Conservation (phyloP, 2,113 vertebrate genomes). For the Eptesicus fuscus region DNA sequence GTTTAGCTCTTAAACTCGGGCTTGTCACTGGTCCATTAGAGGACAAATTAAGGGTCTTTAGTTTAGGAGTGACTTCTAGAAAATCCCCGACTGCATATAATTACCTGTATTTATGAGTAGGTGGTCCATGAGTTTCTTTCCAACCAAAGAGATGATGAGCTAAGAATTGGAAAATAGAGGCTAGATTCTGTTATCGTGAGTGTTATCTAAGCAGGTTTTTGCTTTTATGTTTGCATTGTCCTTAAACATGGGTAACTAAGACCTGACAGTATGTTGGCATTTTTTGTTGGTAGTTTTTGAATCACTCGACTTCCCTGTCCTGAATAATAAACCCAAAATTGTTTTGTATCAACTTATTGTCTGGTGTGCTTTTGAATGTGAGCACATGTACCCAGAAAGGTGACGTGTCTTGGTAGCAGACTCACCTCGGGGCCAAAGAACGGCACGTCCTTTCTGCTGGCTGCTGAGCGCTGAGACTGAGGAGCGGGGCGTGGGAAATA, state of each 20-base stretch:
- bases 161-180: background rate
- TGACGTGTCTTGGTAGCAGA: background rate
- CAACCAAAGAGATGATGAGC: background rate
- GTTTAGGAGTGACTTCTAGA: background rate
- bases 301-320: background rate
- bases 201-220: background rate
- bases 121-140: background rate
- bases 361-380: background rate
- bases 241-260: conserved; percentile 9
- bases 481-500: background rate
- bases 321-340: background rate
- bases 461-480: background rate
- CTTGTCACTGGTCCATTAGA: background rate
- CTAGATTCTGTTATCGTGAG: background rate
- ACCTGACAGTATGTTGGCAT: background rate
- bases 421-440: background rate
- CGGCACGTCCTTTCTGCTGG: background rate
- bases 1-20: background rate
- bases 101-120: background rate
- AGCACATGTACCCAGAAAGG: background rate
- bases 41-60: background rate
- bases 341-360: background rate
- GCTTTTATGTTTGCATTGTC: background rate
- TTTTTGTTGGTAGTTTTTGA: conserved; percentile 14
- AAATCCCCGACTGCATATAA: background rate